phyloP scores from a whole-genome alignment of 2,888 invertebrate genomes.

The Nasonovia ribisnigri region DNA sequence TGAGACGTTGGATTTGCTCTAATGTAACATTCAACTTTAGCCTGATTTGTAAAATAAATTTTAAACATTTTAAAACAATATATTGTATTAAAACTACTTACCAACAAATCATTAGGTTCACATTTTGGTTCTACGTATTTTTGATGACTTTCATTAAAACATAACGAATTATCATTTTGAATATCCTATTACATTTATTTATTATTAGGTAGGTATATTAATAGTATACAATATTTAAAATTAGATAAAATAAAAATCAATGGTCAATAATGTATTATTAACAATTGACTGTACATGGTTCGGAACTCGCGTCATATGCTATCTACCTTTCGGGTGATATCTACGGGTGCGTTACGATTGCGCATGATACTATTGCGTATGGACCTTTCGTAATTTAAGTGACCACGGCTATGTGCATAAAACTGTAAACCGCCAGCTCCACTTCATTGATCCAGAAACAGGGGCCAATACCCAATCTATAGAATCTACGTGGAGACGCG shows the following conservation, averaged over 20 bases:
- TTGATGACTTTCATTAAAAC: slow-evolving; percentile 19
- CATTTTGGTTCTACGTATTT: not conserved
- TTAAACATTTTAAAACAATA: not conserved
- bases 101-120: slow-evolving; percentile 36
- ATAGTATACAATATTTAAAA: not conserved
- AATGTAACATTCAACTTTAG: slow-evolving; percentile 36
- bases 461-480: too few relatives aligned
- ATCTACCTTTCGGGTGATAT: too few relatives aligned
- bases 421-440: too few relatives aligned
- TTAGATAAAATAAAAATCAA: not conserved
- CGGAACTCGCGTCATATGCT: too few relatives aligned
- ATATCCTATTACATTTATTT: slow-evolving; percentile 17
- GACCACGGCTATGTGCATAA: too few relatives aligned
- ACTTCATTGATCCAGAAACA: too few relatives aligned
- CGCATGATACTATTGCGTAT: too few relatives aligned
- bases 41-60: slow-evolving; percentile 26
- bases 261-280: not conserved
- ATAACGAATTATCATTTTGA: not conserved
- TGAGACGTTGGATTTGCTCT: slow-evolving; percentile 41
- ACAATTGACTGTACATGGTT: too few relatives aligned
- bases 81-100: slow-evolving; percentile 32
- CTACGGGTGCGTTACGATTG: too few relatives aligned
- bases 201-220: not conserved
- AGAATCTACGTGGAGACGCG: too few relatives aligned
- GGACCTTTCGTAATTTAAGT: too few relatives aligned